Base-by-base conservation (phyloP, 2,888 invertebrate species). In the Chirona hameri region DNA sequence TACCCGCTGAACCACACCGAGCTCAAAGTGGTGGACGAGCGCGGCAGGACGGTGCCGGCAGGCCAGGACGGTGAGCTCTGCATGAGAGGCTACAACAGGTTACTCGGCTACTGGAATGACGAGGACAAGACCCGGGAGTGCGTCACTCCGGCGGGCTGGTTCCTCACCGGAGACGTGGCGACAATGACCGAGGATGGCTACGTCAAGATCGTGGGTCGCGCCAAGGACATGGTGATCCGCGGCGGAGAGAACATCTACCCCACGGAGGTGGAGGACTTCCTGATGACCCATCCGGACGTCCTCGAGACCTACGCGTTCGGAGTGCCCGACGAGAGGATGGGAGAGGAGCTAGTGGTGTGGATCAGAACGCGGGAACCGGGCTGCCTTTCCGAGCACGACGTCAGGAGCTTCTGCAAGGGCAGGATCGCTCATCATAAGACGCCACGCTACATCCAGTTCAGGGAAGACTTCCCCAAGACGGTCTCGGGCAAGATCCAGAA, bases 231-330 rank as follows among this genome's bases (percentile, higher is more conserved):
- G 89, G 91, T 95, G 55, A 93, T 94, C 65, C 88, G 94, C 83
- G 95, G 95, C 0, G 95, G 95, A 52, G 94, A 95, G 88, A 95
- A 95, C 87, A 92, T 95, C 83, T 94, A 92, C 84, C 95, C 95
- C 0, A 92, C 91, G 57, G 90, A 95, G 89, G 91, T 95, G 46
- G 95, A 95, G 87, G 92, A 93, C 84, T 89, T 92, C 79, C 87
- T 95, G 24, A 91, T 92, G 86, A 91, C 91, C 0, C 94, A 95
- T 88, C 93, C 93, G 0, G 90, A 91, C 86, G 90, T 95, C 79
- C 86, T 91, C 27, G 94, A 95, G 86, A 92, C 91, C 79, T 93
- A 94, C 87, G 93, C 93, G 88, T 89, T 93, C 83, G 95, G 94
- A n/a, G 91, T 94, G 15, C 89, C 92, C 24, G 93, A 95, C 86